Evolutionary conservation across 2,113 vertebrate species (phyloP).

Genomic region (Calyptommatus sinebrachiatus): DNA sequence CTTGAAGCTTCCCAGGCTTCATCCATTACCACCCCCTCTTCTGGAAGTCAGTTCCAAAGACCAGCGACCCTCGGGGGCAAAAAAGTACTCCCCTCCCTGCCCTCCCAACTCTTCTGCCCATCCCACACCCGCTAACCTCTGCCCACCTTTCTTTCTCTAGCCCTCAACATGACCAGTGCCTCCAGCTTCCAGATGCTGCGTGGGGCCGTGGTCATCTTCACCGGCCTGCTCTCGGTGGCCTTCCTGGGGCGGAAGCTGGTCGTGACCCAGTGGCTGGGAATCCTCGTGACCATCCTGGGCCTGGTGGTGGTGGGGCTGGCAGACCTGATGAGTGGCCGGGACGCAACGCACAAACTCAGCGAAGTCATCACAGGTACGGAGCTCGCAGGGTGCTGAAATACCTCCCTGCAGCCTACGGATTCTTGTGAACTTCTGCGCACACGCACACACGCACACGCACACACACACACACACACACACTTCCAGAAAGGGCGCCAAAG

Average conservation of each 20-base stretch:
- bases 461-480: too few relatives aligned
- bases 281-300: slow-evolving; percentile 86
- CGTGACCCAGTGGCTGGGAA: slow-evolving; percentile 87
- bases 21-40: too few relatives aligned
- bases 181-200: slow-evolving; percentile 98
- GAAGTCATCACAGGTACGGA: slow-evolving; percentile 84
- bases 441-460: too few relatives aligned
- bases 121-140: too few relatives aligned
- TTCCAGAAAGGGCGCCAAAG: too few relatives aligned
- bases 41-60: too few relatives aligned
- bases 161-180: slow-evolving; percentile 92
- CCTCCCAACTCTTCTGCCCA: too few relatives aligned
- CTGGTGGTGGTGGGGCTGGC: slow-evolving; percentile 88
- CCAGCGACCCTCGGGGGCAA: too few relatives aligned
- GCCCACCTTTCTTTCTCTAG: slow-evolving; percentile 56
- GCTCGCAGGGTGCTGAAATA: accelerated
- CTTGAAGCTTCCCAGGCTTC: too few relatives aligned
- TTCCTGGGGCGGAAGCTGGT: slow-evolving; percentile 83
- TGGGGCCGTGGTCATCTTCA: slow-evolving; percentile 91
- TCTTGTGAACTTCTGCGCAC: too few relatives aligned
- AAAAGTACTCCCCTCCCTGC: too few relatives aligned
- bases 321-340: slow-evolving; percentile 73
- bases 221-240: slow-evolving; percentile 87
- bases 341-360: slow-evolving; percentile 75
- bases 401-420: too few relatives aligned